Base-by-base conservation (phyloP, 2,113 vertebrate genomes). In the Chlorodrepanis virens region DNA sequence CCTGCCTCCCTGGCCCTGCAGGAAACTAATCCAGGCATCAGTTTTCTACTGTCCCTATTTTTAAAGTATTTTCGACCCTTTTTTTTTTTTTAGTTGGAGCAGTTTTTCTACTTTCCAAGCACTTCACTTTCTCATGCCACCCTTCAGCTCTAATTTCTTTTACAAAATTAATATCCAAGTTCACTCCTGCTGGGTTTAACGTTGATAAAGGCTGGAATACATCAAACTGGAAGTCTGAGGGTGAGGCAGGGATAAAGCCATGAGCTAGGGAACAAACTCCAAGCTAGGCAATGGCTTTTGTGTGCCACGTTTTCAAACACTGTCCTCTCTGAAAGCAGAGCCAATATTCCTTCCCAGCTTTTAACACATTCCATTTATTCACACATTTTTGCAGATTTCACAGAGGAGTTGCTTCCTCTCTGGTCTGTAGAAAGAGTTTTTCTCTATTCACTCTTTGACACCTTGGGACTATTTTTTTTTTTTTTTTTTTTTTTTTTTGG, bases 41-140 rank as follows among this genome's bases (percentile, higher is more conserved):
- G 6, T 24, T 19, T 50, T 47, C 33, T 52, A 6, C 14, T 8
- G 4, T 19, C 8, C 9, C 47, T 5, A 4, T 15, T 45, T 31
- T 60, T 14, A 0, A 71, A 40, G 11, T 25, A 23, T 9, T 24
- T 72, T 11, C 2, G 6, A 1, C 4, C 6, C 6, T 4, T 8
- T 47, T 31, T 20, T 28, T 10, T 50, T 52, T 52, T 28, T 8
- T 8, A 25, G 4, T 69, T 16, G 21, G 6, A 35, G 3, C 31
- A 49, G 7, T 63, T 75, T 68, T 65, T 22, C 61, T 56, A 5
- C 59, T 72, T 54, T 54, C 28, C 8, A 44, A 90, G 31, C 6
- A 35, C 20, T 54, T 54, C 2, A 2, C 10, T 49, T 72, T 74
- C n/a, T 83, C 24, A 8, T 21, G n/a, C 2, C 22, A 22, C 45